Evolutionary conservation across 2,888 invertebrate genomes (phyloP).

Genomic region (Allygus modestus): DNA sequence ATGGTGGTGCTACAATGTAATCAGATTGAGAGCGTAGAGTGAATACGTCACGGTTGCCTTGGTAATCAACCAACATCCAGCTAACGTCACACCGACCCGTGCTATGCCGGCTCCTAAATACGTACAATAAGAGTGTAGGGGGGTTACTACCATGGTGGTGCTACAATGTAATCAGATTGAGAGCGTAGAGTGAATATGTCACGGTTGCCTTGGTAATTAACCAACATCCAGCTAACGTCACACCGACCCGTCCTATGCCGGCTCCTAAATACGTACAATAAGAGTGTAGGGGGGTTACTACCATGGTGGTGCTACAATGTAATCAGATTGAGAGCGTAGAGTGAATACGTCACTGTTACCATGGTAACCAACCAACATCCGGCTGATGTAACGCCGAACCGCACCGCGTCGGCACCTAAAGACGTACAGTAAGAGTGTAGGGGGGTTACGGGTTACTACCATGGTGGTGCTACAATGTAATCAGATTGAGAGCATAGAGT

Average conservation of each 20-base stretch:
- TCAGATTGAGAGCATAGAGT: conserved; percentile 2
- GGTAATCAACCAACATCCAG: background rate
- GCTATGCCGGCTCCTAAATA: too few species aligned
- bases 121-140: too few species aligned
- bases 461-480: background rate
- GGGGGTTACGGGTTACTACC: background rate
- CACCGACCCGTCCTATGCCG: too few species aligned
- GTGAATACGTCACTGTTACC: background rate
- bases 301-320: background rate
- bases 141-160: background rate
- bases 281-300: too few species aligned
- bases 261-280: too few species aligned
- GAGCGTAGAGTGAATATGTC: background rate
- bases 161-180: background rate
- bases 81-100: too few species aligned
- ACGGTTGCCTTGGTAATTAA: background rate
- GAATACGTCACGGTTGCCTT: background rate
- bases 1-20: background rate
- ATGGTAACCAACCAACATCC: conserved; percentile 22
- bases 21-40: background rate
- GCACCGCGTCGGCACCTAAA: background rate
- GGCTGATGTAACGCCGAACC: background rate
- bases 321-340: conserved; percentile 1
- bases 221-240: too few species aligned
- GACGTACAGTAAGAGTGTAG: too few species aligned